Evolutionary conservation across 92 coral and sea anemone species (phyloP).

Genomic region (Porites divaricata): DNA sequence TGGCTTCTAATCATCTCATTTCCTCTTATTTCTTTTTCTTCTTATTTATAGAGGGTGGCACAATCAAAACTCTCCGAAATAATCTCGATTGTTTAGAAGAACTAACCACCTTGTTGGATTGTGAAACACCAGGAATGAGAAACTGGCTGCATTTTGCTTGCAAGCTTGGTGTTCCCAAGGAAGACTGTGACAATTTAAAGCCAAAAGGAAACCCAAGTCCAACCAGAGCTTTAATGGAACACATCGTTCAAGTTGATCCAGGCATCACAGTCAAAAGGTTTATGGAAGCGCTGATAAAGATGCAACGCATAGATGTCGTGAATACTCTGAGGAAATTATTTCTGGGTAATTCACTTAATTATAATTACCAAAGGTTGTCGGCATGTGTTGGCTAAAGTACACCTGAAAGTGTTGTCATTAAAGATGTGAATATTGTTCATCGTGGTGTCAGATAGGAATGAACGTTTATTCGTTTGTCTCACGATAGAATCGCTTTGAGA

Average conservation of each 20-base stretch:
- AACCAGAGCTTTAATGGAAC: constrained; percentile 3
- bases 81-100: constrained; percentile 1
- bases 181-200: not conserved
- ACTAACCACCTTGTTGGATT: not conserved
- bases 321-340: not conserved
- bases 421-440: no score
- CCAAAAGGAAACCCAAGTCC: constrained; percentile 7
- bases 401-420: no score
- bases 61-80: not conserved
- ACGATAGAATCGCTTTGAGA: no score
- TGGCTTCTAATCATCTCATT: not conserved
- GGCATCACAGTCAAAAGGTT: not conserved
- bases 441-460: no score
- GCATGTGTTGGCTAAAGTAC: no score
- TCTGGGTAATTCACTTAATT: not conserved
- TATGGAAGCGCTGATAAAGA: not conserved
- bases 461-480: no score
- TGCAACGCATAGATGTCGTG: constrained; percentile 1
- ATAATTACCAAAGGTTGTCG: no score
- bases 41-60: not conserved
- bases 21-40: not conserved
- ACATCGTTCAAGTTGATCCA: constrained; percentile 14
- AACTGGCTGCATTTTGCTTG: constrained; percentile 16
- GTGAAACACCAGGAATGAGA: not conserved
- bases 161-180: not conserved